Evolutionary conservation across 2,797 vertebrate genomes (phyloP), one percentile per base, ranked within the genome.

Genomic region (Lepilemur ruficaudatus): DNA sequence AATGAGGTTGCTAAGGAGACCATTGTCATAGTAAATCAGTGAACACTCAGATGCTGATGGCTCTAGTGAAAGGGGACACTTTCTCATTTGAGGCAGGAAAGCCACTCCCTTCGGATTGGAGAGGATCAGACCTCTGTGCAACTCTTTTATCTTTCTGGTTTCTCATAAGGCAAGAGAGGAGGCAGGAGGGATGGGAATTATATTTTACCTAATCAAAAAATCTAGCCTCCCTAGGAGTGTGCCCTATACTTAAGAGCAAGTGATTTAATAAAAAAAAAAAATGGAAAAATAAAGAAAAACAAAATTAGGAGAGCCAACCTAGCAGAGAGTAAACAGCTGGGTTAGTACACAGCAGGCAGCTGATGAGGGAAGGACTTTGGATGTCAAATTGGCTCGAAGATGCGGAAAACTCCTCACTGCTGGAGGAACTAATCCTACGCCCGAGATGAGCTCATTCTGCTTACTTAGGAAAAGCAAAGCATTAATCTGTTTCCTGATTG

Each of bases 1-100:
- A 94, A 69, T 22, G 17, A 50, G 61, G 92, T 97, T 97, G 95
- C 97, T 88, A 96, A 92, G 96, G 96, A 98, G 84, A 97, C 69
- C 17, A n/a, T 52, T 80, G 94, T 96, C 84, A 32, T 50, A 32
- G 84, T 90, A 76, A 63, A 38, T 94, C 83, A 18, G n/a, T 76
- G 86, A 84, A 92, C 70, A 89, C 86, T 4, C 59, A 63, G 75
- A 9, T 35, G 43, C 65, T 15, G 30, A 30, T 14, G 59, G 89
- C 50, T 10, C 25, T 6, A 18, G 32, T 7, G 70, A 78, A 65
- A 55, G 69, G 41, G 50, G 72, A 52, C 9, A 0, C 83, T 87
- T 67, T n/a, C 50, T 73, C 59, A 57, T 61, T 14, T 2, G 83
- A 83, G 72, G 61, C 72, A 55, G 79, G 38, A 50, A 76, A 67